A percentile compares a stretch with the other conserved stretches of the same genome.
Conservation (phyloP, 2,888 invertebrate genomes). For the Emmelina monodactyla region DNA sequence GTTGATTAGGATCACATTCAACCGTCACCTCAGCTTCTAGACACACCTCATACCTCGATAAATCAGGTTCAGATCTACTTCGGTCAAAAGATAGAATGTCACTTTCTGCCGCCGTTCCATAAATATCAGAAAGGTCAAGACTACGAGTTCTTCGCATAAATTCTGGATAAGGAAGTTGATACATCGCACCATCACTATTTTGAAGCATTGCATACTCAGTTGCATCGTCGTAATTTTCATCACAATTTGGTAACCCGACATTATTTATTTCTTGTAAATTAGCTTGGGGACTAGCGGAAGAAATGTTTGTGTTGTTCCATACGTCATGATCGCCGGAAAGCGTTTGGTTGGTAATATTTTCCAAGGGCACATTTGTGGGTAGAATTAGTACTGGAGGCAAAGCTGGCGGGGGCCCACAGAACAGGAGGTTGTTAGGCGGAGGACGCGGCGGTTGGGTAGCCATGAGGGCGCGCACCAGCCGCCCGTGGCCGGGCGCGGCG, state of each 20-base stretch:
- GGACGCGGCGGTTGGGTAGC: constrained; percentile 59
- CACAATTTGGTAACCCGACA: constrained; percentile 45
- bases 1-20: constrained; percentile 35
- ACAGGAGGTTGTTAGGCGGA: constrained; percentile 58
- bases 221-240: constrained; percentile 27
- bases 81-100: constrained; percentile 29
- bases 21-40: constrained; percentile 45
- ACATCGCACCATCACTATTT: too few species aligned
- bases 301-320: constrained; percentile 36
- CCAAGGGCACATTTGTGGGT: constrained; percentile 39
- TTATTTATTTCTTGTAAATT: constrained; percentile 58
- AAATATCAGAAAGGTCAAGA: constrained; percentile 52
- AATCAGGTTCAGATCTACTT: constrained; percentile 53
- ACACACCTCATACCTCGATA: constrained; percentile 48
- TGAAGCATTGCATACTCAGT: too few species aligned
- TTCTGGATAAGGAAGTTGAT: constrained; percentile 25
- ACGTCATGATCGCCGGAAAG: constrained; percentile 22
- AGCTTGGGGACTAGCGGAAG: too few species aligned
- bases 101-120: constrained; percentile 29
- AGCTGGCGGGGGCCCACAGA: constrained; percentile 53
- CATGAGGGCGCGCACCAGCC: constrained; percentile 46
- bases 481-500: constrained; percentile 47
- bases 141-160: constrained; percentile 49
- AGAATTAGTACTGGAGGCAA: constrained; percentile 59
- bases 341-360: constrained; percentile 21